These are phyloP conservation scores for Nomada fabriciana DNA, from an alignment of 2,888 invertebrate species.

Conservation along the genomic window DNA sequence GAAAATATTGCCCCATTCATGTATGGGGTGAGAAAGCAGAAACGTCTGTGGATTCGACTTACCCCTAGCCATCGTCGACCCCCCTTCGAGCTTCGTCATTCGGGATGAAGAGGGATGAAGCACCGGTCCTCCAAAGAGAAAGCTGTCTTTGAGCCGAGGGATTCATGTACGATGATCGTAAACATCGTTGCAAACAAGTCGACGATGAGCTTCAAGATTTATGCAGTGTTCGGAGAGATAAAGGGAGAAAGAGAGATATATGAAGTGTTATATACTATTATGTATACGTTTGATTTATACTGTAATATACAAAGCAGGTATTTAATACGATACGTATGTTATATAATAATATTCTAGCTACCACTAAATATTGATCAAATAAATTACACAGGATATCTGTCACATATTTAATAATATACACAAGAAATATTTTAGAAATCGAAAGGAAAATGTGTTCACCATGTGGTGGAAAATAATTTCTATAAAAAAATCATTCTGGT, in stretches of 20 bases:
- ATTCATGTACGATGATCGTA: background rate
- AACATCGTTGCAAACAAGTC: constrained; percentile 6
- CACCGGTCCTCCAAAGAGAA: background rate
- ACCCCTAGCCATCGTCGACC: background rate
- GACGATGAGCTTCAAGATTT: background rate
- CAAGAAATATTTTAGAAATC: too few relatives aligned
- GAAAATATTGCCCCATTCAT: constrained; percentile 70
- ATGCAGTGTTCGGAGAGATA: background rate
- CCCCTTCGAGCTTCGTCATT: background rate
- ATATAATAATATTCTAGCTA: too few relatives aligned
- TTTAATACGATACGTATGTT: too few relatives aligned
- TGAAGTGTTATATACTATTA: too few relatives aligned
- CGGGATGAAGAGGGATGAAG: background rate
- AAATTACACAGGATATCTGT: too few relatives aligned
- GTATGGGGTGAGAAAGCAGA: constrained; percentile 36
- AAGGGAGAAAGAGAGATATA: background rate
- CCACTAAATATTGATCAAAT: too few relatives aligned
- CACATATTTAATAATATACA: too few relatives aligned
- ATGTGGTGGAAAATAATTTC: too few relatives aligned
- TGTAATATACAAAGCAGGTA: too few relatives aligned
- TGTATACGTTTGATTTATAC: too few relatives aligned
- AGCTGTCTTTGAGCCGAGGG: background rate
- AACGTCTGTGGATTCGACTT: constrained; percentile 41
- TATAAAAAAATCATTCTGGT: too few relatives aligned
- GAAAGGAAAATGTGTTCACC: too few relatives aligned